Evolutionary conservation across 2,888 invertebrate species (phyloP), one percentile per base, ranked within the genome.

Genomic region (Sclerodermus sp.): DNA sequence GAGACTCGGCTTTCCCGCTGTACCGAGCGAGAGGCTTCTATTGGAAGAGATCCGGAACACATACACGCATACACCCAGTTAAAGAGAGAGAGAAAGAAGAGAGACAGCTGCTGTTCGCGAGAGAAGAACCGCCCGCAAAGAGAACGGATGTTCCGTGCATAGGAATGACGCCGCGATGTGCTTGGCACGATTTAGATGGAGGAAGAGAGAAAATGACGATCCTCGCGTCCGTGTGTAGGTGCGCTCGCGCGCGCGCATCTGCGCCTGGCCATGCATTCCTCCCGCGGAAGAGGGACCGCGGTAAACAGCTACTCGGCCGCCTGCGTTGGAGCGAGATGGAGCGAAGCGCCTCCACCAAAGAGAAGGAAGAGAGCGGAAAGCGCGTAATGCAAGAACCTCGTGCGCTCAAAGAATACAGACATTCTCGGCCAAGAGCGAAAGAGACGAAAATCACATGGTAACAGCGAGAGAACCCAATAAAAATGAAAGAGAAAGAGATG

Each of bases 1-100:
- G 2, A 4, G 12, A 39, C 42, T 57, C 49, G 51, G 51, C 34
- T 56, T 64, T 60, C 62, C 58, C 64, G 62, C 50, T 3, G 23
- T 23, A 5, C 23, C 23, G 45, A 42, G 42, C n/a, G 29, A 14
- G 45, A 42, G 18, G 40, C 29, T 37, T 23, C n/a, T 41, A 39
- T n/a, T n/a, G n/a, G n/a, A n/a, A n/a, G n/a, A n/a, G n/a, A n/a
- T n/a, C n/a, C n/a, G n/a, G n/a, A n/a, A n/a, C n/a, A n/a, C n/a
- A n/a, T n/a, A n/a, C n/a, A n/a, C n/a, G n/a, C n/a, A n/a, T n/a
- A n/a, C n/a, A n/a, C n/a, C n/a, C n/a, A n/a, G n/a, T n/a, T n/a
- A 17, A 9, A 41, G 34, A 31, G 36, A 29, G 30, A 37, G 30
- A 31, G 29, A 23, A 38, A 16, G 42, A 50, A 37, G 40, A 18